These are phyloP conservation scores for Cirrhinus molitorella DNA, from an alignment of 2,797 vertebrate species.

Conservation along the genomic window DNA sequence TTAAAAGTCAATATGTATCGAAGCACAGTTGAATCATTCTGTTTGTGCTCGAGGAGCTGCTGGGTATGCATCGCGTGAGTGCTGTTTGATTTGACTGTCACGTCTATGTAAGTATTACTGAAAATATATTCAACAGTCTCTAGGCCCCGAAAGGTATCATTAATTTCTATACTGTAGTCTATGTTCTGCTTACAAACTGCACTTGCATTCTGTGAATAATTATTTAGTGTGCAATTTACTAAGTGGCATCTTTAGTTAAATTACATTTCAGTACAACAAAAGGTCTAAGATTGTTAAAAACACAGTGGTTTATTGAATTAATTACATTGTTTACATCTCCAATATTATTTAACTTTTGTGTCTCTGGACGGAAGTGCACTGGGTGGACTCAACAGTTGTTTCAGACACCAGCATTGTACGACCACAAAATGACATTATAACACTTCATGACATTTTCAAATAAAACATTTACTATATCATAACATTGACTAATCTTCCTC, in stretches of 20 bases:
- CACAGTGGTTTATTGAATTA: slow-evolving; percentile 93
- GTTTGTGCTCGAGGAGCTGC: slow-evolving; percentile 73
- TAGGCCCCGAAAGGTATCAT: not conserved
- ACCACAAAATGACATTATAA: slow-evolving; percentile 80
- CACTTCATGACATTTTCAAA: slow-evolving; percentile 73
- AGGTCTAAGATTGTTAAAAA: slow-evolving; percentile 78
- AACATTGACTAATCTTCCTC: slow-evolving; percentile 83
- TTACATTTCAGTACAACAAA: slow-evolving; percentile 61
- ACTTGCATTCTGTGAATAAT: not conserved
- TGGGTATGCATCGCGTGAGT: slow-evolving; percentile 52
- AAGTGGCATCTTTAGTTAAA: slow-evolving; percentile 18
- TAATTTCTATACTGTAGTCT: not conserved
- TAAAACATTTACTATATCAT: slow-evolving; percentile 77
- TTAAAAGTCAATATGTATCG: slow-evolving; percentile 61
- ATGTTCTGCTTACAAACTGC: slow-evolving; percentile 1
- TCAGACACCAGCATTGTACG: slow-evolving; percentile 80
- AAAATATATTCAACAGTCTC: slow-evolving; percentile 50
- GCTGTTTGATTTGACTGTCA: slow-evolving; percentile 59
- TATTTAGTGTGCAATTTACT: slow-evolving; percentile 1
- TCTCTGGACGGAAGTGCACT: slow-evolving; percentile 85
- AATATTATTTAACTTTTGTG: slow-evolving; percentile 87
- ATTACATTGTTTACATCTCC: slow-evolving; percentile 91
- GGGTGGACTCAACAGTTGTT: slow-evolving; percentile 78
- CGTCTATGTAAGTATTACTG: slow-evolving; percentile 33
- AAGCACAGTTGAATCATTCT: slow-evolving; percentile 68